Evolutionary conservation across 64 coral and sea anemone genomes (phyloP).

Genomic region (Dendronephthya gigantea): DNA sequence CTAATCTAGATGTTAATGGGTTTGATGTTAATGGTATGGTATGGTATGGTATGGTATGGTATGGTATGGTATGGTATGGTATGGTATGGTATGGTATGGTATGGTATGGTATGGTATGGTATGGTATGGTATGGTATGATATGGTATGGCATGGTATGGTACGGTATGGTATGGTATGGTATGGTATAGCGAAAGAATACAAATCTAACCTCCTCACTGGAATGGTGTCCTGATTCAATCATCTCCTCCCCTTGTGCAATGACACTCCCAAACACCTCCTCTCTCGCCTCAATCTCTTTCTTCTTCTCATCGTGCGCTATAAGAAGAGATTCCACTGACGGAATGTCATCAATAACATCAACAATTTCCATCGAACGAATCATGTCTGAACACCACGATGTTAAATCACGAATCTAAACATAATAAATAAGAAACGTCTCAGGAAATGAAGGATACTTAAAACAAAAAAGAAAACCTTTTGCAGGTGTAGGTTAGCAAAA

Average conservation of each 20-base stretch:
- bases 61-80: too few relatives aligned
- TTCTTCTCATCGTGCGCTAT: constrained; percentile 66
- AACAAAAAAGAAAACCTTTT: background rate
- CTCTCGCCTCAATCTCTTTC: constrained; percentile 66
- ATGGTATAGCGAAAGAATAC: too few relatives aligned
- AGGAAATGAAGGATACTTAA: background rate
- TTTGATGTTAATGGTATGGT: too few relatives aligned
- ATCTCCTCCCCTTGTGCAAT: constrained; percentile 78
- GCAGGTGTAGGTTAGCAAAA: background rate
- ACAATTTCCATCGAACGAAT: constrained; percentile 59
- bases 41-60: too few relatives aligned
- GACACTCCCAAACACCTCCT: constrained; percentile 62
- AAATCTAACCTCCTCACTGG: constrained; percentile 68
- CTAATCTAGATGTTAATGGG: constrained; percentile 52
- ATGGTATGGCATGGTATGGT: too few relatives aligned
- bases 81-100: too few relatives aligned
- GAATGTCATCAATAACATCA: constrained; percentile 61
- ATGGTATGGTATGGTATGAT: too few relatives aligned
- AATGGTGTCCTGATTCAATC: constrained; percentile 83
- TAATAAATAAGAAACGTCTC: background rate
- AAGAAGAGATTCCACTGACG: constrained; percentile 53
- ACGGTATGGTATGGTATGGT: background rate
- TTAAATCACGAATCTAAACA: constrained; percentile 61
- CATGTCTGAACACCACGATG: constrained; percentile 89
- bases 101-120: too few relatives aligned